phyloP scores from a whole-genome alignment of 2,113 vertebrate genomes.

The Microcebus lehilahytsara region DNA sequence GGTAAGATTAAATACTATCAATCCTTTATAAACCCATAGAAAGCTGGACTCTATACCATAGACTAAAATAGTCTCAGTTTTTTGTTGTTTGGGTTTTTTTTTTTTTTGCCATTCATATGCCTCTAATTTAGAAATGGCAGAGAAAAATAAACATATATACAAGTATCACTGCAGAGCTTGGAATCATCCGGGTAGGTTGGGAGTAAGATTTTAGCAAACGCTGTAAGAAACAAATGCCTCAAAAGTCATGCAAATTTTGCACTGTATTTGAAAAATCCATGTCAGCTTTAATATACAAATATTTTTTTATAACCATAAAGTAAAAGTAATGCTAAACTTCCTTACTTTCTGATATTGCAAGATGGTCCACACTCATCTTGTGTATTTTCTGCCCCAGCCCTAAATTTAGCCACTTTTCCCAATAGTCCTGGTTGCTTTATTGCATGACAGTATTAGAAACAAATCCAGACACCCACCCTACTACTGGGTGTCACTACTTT shows the following conservation, averaged over 20 bases:
- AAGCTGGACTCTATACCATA: background rate
- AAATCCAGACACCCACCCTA: background rate
- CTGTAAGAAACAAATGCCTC: background rate
- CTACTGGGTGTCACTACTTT: background rate
- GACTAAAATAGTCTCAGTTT: background rate
- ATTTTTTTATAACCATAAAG: background rate
- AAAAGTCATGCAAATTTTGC: background rate
- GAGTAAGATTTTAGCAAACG: background rate
- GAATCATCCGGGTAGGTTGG: background rate
- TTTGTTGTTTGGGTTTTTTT: background rate
- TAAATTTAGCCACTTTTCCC: background rate
- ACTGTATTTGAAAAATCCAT: background rate
- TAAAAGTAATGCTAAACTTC: background rate
- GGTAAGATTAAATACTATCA: background rate
- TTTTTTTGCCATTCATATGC: background rate
- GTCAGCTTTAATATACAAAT: background rate
- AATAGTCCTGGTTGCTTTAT: background rate
- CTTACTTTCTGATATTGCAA: background rate
- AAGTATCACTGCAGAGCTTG: background rate
- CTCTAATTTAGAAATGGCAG: background rate
- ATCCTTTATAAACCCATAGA: background rate
- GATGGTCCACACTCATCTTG: background rate
- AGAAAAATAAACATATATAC: background rate
- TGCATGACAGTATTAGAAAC: background rate
- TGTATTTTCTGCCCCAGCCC: background rate